Evolutionary conservation across 2,113 vertebrate species (phyloP), one percentile per base, ranked within the genome.

Genomic region (Perognathus longimembris): DNA sequence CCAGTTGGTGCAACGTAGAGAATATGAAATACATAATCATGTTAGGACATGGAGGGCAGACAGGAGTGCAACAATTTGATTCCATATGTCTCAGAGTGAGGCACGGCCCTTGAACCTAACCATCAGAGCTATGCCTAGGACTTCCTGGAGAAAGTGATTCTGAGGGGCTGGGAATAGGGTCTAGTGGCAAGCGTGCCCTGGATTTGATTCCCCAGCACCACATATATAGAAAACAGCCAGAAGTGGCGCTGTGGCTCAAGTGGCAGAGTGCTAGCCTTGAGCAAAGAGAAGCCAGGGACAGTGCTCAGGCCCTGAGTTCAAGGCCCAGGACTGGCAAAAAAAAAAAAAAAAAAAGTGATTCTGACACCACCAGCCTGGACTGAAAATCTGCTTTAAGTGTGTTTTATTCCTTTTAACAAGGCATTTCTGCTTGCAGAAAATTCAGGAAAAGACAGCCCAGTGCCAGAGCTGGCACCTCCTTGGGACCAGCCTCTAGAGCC

Each of bases 61-160:
- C 34, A 15, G 20, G 22, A 26, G 7, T 5, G 1, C 50, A 36
- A 30, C 32, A 22, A 4, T 8, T 6, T 1, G 8, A 26, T 14
- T 84, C 28, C 4, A 67, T 66, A 3, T 3, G 22, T 61, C 74
- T 14, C 34, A 30, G 34, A 64, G 38, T 1, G 6, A 12, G 36
- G 17, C 2, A 8, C 4, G 3, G 32, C 28, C 85, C 64, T 34
- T 1, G 3, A 34, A 1, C n/a, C 78, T 32, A 93, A 98, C 98
- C 94, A 98, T 98, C 93, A 98, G 97, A 61, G 98, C 98, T 0
- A 98, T 98, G 78, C 99, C 99, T 70, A 98, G 98, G 92, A 98
- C 97, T 96, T 99, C 98, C 98, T 98, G 98, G 84, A 99, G 97
- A 96, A 69, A 0, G 70, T 0, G 0, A 24, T 12, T 69, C 64